These are phyloP conservation scores for Leptinotarsa lineolata DNA, from an alignment of 1,140 invertebrate genomes.

Conservation along the genomic window DNA sequence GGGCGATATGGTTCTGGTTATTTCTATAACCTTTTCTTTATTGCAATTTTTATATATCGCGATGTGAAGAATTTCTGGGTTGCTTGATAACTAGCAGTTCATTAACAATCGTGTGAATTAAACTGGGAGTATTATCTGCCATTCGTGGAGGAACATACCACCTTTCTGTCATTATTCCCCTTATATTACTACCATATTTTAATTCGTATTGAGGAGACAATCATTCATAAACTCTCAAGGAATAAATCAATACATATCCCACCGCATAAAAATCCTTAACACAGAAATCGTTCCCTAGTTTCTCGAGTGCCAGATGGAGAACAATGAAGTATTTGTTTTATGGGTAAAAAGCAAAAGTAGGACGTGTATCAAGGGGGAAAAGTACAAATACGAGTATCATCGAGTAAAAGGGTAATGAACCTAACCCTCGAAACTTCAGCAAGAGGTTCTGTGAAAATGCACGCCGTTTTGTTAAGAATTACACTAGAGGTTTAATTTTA, in stretches of 20 bases:
- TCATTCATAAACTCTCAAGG: background rate
- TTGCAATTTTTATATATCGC: no score
- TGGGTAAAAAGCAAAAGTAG: conserved; percentile 7
- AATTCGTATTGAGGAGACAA: no score
- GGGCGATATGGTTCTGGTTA: no score
- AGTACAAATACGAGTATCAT: conserved; percentile 14
- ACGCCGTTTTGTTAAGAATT: conserved; percentile 20
- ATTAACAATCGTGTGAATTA: no score
- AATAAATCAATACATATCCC: conserved; percentile 7
- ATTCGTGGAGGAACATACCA: no score
- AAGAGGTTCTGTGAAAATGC: conserved; percentile 15
- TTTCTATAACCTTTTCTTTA: no score
- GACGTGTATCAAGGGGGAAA: background rate
- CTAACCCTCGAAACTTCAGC: conserved; percentile 11
- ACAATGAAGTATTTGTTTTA: conserved; percentile 22
- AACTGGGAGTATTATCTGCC: no score
- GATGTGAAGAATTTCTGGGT: no score
- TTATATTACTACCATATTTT: no score
- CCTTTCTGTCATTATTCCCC: no score
- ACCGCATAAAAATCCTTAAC: background rate
- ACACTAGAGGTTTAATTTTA: conserved; percentile 7
- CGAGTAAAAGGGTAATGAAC: conserved; percentile 23
- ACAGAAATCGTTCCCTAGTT: conserved; percentile 11
- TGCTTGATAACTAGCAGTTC: no score
- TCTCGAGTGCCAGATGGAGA: conserved; percentile 13